phyloP scores from a whole-genome alignment of 2,113 vertebrate species.

The Platichthys flesus region DNA sequence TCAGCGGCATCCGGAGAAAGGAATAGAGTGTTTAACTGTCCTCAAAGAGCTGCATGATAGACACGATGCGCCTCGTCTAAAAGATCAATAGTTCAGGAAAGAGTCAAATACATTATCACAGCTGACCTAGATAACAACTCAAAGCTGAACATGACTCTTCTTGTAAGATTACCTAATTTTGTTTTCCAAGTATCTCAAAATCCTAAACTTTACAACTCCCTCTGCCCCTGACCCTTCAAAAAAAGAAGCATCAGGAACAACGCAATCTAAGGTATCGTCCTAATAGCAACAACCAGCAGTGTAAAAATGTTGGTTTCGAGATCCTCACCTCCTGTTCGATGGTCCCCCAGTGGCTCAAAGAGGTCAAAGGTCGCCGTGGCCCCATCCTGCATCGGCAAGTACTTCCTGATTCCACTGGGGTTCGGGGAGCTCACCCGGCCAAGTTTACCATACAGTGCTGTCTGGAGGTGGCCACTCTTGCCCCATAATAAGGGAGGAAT shows the following conservation, averaged over 20 bases:
- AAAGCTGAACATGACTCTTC: neutral
- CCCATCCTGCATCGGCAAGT: slow-evolving; percentile 94
- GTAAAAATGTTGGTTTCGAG: neutral
- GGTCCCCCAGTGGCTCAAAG: slow-evolving; percentile 91
- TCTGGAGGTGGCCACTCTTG: slow-evolving; percentile 97
- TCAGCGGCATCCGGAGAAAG: neutral
- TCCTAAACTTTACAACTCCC: neutral
- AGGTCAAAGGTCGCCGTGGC: slow-evolving; percentile 98
- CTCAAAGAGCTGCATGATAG: no score
- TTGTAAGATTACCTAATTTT: neutral
- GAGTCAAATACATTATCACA: neutral
- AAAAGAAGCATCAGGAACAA: neutral
- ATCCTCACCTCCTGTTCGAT: slow-evolving; percentile 90
- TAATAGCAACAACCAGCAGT: neutral
- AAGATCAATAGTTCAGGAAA: no score
- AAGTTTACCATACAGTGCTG: slow-evolving; percentile 96
- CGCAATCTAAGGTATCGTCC: neutral
- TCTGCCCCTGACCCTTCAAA: no score
- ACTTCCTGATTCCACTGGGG: slow-evolving; percentile 92
- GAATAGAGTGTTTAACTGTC: no score
- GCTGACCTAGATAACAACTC: neutral
- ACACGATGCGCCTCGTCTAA: no score
- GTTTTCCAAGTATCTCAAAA: no score
- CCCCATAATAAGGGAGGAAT: slow-evolving; percentile 97
- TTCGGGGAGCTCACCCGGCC: slow-evolving; percentile 94